These are phyloP conservation scores for Penaeus japonicus DNA, from an alignment of 1,140 invertebrate species.

Conservation along the genomic window DNA sequence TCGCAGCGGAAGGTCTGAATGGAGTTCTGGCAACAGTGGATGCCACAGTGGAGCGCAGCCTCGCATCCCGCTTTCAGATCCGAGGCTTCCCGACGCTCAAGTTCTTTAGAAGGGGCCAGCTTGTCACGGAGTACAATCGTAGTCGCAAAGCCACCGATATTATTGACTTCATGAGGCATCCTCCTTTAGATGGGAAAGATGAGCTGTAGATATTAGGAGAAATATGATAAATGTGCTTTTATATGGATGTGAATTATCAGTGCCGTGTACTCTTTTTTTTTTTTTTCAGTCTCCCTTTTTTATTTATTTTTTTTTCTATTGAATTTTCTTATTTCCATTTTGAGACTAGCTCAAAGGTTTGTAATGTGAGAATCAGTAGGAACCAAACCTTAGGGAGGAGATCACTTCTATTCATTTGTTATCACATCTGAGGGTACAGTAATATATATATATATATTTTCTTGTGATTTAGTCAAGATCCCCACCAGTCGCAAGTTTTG, in stretches of 20 bases:
- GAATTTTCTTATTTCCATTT: neutral
- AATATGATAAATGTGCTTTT: neutral
- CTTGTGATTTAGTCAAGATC: too few relatives aligned
- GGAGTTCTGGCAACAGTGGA: conserved; percentile 63
- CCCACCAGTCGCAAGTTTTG: too few relatives aligned
- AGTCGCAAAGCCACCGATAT: conserved; percentile 66
- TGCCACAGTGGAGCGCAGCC: conserved; percentile 60
- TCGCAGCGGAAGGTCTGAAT: conserved; percentile 65
- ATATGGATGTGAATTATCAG: neutral
- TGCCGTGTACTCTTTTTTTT: neutral
- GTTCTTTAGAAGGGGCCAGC: conserved; percentile 64
- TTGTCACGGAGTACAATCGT: conserved; percentile 65
- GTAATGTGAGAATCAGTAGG: too few relatives aligned
- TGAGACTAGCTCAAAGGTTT: too few relatives aligned
- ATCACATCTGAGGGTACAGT: too few relatives aligned
- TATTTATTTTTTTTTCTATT: neutral
- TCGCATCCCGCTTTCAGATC: conserved; percentile 59
- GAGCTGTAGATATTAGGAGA: conserved; percentile 34
- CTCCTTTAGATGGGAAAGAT: conserved; percentile 41
- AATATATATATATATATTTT: too few relatives aligned
- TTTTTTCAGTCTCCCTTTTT: neutral
- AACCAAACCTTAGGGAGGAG: too few relatives aligned
- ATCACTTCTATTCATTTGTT: too few relatives aligned
- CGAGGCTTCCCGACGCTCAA: conserved; percentile 63
- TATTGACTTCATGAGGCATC: conserved; percentile 52